These are phyloP conservation scores for Minunthozetes semirufus DNA, from an alignment of 2,888 invertebrate genomes.

Conservation along the genomic window DNA sequence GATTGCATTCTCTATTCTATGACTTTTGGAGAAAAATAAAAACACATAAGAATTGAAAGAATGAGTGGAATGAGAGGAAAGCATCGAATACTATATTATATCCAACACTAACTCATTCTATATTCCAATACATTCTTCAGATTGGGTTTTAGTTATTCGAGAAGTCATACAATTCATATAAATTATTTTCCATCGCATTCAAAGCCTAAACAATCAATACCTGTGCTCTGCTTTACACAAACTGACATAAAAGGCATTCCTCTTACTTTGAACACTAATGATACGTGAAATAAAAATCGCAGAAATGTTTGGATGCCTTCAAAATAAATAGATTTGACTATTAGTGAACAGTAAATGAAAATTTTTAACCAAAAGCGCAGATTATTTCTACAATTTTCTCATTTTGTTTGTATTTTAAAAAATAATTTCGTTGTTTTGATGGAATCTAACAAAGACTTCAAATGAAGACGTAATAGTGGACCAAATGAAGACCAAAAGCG, in stretches of 20 bases:
- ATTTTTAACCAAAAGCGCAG: neutral
- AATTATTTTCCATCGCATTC: conserved; percentile 14
- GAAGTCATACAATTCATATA: conserved; percentile 23
- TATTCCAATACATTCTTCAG: neutral
- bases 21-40: neutral
- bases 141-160: conserved; percentile 21
- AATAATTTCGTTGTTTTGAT: neutral
- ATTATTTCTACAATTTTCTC: neutral
- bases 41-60: neutral
- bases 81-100: neutral
- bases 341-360: neutral
- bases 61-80: conserved; percentile 27
- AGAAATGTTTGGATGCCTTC: neutral
- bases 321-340: neutral
- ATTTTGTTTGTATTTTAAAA: neutral
- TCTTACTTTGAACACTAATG: neutral
- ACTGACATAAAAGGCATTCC: conserved; percentile 2
- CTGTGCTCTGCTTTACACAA: conserved; percentile 10
- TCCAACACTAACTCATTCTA: neutral
- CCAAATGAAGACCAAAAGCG: conserved; percentile 6
- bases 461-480: neutral
- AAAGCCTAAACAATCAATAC: conserved; percentile 16
- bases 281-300: conserved; percentile 24
- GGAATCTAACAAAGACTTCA: neutral
- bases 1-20: conserved; percentile 19